Evolutionary conservation across 1,140 invertebrate species (phyloP).

Genomic region (Ectropis grisescens): DNA sequence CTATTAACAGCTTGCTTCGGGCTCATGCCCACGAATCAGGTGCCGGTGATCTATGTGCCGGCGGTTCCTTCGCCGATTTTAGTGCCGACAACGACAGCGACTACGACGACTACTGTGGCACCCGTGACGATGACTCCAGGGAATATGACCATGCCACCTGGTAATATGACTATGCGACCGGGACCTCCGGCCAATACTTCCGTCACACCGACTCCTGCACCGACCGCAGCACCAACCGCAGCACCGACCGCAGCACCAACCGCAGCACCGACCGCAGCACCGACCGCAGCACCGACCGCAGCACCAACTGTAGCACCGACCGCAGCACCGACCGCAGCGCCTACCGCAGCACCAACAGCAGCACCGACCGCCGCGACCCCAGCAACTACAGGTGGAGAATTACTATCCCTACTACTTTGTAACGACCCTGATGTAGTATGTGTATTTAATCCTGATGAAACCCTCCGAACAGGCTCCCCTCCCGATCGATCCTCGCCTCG

Average conservation of each 20-base stretch:
- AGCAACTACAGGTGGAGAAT: constrained; percentile 26
- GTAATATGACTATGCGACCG: not conserved
- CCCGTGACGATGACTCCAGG: constrained; percentile 4
- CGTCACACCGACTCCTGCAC: constrained; percentile 9
- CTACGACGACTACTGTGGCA: constrained; percentile 17
- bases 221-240: constrained; percentile 5
- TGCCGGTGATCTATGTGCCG: constrained; percentile 37
- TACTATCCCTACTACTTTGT: constrained; percentile 43
- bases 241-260: constrained; percentile 11
- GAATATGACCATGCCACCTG: constrained; percentile 2
- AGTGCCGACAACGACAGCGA: constrained; percentile 30
- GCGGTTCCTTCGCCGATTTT: constrained; percentile 36
- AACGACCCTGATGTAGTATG: constrained; percentile 44
- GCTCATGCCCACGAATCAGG: constrained; percentile 33
- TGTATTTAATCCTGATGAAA: constrained; percentile 52
- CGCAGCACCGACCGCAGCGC: constrained; percentile 8
- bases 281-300: no score
- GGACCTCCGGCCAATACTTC: constrained; percentile 4
- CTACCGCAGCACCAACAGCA: constrained; percentile 5
- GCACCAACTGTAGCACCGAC: constrained; percentile 8
- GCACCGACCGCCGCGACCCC: constrained; percentile 9
- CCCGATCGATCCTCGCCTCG: constrained; percentile 50
- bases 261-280: constrained; percentile 19
- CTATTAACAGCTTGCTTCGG: constrained; percentile 60
- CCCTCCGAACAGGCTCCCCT: constrained; percentile 39